A percentile compares a stretch with the other conserved stretches of the same genome.
Evolutionary conservation across 64 coral and sea anemone genomes (phyloP).

Genomic region (Stylophora pistillata): DNA sequence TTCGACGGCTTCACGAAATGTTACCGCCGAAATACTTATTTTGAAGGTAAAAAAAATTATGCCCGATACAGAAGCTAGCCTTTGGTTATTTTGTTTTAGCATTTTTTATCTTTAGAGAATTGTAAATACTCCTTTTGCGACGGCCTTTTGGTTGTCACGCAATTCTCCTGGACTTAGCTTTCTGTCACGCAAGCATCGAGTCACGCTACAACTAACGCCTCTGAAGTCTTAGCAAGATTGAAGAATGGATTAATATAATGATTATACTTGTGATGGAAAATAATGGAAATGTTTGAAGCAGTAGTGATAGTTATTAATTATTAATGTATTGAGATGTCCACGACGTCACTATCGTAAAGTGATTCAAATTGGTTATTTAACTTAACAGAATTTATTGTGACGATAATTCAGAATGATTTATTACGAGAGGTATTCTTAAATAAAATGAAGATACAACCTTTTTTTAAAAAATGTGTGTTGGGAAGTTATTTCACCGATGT

Average conservation of each 20-base stretch:
- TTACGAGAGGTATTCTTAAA: constrained; percentile 26
- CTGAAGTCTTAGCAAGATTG: background rate
- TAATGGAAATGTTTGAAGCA: background rate
- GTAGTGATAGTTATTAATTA: constrained; percentile 26
- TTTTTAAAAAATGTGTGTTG: background rate
- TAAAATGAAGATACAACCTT: constrained; percentile 23
- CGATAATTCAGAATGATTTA: constrained; percentile 29
- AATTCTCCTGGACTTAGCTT: background rate
- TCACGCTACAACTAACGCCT: background rate
- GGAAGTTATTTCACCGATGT: background rate
- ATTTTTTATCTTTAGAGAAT: background rate
- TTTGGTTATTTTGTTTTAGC: background rate
- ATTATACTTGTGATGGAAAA: background rate
- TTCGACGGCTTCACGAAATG: background rate
- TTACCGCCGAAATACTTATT: background rate
- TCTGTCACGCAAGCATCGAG: background rate
- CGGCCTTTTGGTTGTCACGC: background rate
- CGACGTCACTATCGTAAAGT: constrained; percentile 4
- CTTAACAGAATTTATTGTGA: constrained; percentile 27
- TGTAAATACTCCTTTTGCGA: background rate
- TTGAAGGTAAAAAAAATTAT: too few relatives aligned
- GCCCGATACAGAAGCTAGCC: background rate
- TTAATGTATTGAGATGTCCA: constrained; percentile 26
- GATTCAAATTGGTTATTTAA: constrained; percentile 46
- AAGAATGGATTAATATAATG: constrained; percentile 24